Evolutionary conservation across 2,113 vertebrate species (phyloP).

Genomic region (Arizona elegans): DNA sequence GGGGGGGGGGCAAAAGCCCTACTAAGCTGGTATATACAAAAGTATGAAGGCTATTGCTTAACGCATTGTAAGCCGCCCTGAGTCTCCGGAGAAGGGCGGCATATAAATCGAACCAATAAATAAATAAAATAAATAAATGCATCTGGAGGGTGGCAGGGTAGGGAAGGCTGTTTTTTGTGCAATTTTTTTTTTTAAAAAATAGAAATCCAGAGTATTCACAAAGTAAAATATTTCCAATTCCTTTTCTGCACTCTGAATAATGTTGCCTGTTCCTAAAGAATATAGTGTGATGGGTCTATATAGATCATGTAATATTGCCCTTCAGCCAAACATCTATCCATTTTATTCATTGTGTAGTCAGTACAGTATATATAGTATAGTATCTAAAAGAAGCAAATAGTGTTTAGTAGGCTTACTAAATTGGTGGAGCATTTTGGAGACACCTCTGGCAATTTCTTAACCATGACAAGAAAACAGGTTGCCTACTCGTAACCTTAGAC

Average conservation of each 20-base stretch:
- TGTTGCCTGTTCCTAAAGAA: background rate
- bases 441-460: background rate
- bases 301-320: background rate
- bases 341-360: fast-evolving
- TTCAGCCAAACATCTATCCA: fast-evolving
- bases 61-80: too few relatives aligned
- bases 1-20: too few relatives aligned
- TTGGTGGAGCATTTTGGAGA: background rate
- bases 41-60: too few relatives aligned
- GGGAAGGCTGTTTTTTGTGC: background rate
- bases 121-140: too few relatives aligned
- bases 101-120: too few relatives aligned
- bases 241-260: background rate
- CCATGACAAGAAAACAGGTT: background rate
- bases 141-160: background rate
- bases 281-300: background rate
- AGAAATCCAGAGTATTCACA: fast-evolving
- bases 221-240: background rate
- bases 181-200: background rate
- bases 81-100: too few relatives aligned
- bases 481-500: background rate
- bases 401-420: background rate
- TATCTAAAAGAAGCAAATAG: background rate
- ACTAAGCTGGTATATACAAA: too few relatives aligned
- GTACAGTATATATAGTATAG: background rate